These are phyloP conservation scores for Orchestes rusci DNA, from an alignment of 2,888 invertebrate species.

Conservation along the genomic window DNA sequence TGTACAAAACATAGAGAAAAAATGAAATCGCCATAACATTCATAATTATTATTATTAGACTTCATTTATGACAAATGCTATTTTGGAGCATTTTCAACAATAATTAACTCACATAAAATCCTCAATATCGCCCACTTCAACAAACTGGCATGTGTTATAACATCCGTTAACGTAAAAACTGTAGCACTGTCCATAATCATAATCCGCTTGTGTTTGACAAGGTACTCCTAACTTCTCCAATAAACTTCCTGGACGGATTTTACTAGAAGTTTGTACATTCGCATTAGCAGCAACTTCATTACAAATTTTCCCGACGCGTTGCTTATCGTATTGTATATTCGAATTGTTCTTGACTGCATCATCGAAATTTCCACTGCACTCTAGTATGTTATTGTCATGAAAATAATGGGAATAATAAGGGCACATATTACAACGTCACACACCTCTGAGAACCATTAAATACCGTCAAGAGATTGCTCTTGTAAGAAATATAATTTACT, in stretches of 20 bases:
- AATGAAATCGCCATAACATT: too few species aligned
- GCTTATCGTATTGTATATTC: constrained; percentile 6
- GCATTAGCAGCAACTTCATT: constrained; percentile 16
- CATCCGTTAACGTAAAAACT: constrained; percentile 52
- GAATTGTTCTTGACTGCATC: too few species aligned
- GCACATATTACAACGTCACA: too few species aligned
- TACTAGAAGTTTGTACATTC: constrained; percentile 9
- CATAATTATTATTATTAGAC: too few species aligned
- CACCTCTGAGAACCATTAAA: too few species aligned
- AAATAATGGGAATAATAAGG: too few species aligned
- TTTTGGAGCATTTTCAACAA: too few species aligned
- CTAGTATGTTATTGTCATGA: constrained; percentile 1
- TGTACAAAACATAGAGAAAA: too few species aligned
- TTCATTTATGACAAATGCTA: too few species aligned
- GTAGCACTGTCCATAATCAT: constrained; percentile 61
- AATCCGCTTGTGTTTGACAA: constrained; percentile 40
- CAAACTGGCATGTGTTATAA: constrained; percentile 58
- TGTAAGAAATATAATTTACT: background rate
- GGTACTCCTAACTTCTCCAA: constrained; percentile 34
- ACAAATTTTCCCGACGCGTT: constrained; percentile 14
- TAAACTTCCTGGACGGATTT: constrained; percentile 29
- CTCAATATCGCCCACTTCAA: constrained; percentile 61
- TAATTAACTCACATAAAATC: constrained; percentile 74
- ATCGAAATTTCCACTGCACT: constrained; percentile 1
- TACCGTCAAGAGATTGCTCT: too few species aligned